Evolutionary conservation across 92 coral and sea anemone genomes (phyloP).

Genomic region (Phymanthus crucifer): DNA sequence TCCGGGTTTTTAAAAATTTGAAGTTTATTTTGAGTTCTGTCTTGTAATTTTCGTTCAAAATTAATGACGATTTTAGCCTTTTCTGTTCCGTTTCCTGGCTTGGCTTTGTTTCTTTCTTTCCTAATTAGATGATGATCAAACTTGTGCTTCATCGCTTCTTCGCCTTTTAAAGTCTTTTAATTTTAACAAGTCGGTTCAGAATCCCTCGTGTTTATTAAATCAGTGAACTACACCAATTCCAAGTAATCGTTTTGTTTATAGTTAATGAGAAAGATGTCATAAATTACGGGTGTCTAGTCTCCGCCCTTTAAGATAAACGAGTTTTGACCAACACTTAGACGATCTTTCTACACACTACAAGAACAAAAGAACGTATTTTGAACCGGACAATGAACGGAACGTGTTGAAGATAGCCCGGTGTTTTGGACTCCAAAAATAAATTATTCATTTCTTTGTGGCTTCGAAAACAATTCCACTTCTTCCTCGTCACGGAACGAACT

Average conservation of each 20-base stretch:
- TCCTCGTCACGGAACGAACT: neutral
- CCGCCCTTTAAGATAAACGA: neutral
- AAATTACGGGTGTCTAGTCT: constrained; percentile 8
- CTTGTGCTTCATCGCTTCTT: too few relatives aligned
- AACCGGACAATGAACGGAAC: constrained; percentile 3
- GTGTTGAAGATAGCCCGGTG: constrained; percentile 8
- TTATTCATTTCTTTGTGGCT: constrained; percentile 28
- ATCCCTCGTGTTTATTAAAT: neutral
- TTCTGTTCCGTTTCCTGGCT: too few relatives aligned
- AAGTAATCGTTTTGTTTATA: constrained; percentile 3
- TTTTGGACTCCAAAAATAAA: neutral
- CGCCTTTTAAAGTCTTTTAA: too few relatives aligned
- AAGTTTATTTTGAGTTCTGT: too few relatives aligned
- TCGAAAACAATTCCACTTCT: neutral
- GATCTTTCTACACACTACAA: neutral
- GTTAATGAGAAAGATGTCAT: neutral
- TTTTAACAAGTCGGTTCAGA: too few relatives aligned
- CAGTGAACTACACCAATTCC: neutral
- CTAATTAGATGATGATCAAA: too few relatives aligned
- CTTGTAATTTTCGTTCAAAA: too few relatives aligned
- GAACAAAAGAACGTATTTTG: neutral
- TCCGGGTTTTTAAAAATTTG: too few relatives aligned
- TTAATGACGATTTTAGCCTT: too few relatives aligned
- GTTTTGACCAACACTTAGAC: constrained; percentile 6
- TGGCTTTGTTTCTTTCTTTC: too few relatives aligned